These are phyloP conservation scores for Megaustenia siamemsis DNA, from an alignment of 2,888 invertebrate species.

Conservation along the genomic window DNA sequence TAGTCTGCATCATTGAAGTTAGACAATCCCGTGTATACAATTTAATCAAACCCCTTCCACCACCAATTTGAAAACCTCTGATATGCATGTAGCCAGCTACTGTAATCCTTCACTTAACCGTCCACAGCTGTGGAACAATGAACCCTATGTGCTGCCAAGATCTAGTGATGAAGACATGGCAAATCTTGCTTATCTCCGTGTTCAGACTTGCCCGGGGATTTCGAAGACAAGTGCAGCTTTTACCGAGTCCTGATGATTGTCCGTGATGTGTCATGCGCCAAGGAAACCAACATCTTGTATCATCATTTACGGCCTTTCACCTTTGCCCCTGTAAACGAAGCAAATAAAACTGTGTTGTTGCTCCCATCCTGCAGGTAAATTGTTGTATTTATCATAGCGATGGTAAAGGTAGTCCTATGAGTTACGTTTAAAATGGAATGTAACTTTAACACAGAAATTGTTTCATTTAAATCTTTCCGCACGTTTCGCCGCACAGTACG, in stretches of 20 bases:
- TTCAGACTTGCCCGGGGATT: not conserved
- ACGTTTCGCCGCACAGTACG: too few species aligned
- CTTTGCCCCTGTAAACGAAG: not conserved
- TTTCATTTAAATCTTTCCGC: too few species aligned
- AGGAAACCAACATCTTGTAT: not conserved
- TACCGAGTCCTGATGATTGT: not conserved
- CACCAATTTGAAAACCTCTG: too few species aligned
- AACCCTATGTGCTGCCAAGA: constrained; percentile 12
- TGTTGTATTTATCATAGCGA: too few species aligned
- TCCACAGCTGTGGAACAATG: not conserved
- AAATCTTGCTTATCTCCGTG: constrained; percentile 37
- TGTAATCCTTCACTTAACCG: not conserved
- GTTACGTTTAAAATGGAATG: too few species aligned
- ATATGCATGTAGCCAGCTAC: too few species aligned
- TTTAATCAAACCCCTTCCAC: too few species aligned
- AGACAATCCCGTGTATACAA: too few species aligned
- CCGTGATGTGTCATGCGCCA: constrained; percentile 26
- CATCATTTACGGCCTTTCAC: not conserved
- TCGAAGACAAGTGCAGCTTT: constrained; percentile 8
- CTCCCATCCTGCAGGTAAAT: too few species aligned
- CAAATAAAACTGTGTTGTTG: not conserved
- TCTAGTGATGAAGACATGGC: constrained; percentile 19
- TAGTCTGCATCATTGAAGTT: too few species aligned
- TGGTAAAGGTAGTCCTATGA: too few species aligned
- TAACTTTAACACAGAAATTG: too few species aligned